Base-by-base conservation (phyloP, 1,140 invertebrate genomes). In the Papilio aristodemus region DNA sequence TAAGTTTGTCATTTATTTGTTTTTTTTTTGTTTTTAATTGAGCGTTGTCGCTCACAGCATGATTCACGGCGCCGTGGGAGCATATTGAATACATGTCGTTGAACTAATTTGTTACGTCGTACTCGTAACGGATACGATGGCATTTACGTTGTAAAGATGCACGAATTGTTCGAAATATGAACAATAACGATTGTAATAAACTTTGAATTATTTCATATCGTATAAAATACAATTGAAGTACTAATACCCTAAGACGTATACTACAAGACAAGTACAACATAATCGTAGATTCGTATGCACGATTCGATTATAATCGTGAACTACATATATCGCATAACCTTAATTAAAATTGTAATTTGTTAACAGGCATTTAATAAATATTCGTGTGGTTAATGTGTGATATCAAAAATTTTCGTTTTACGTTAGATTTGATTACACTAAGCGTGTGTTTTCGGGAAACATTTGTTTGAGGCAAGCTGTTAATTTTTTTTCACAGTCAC, bases 401-500 rank as follows among this genome's bases (percentile, higher is more conserved):
- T n/a, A 46, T 19, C 19, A 46, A 46, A 46, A 19, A 19, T 9
- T 46, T n/a, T n/a, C 43, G 17, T 46, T 46, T 46, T 19, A 46
- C 43, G 19, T 17, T 14, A 46, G 19, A 19, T 46, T 9, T 46
- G 14, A 46, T 19, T 46, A 46, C 6, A 46, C 11, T 41, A 41
- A 1, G 39, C 0, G 43, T 46, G 19, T 14, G 19, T n/a, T n/a
- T n/a, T 46, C 14, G 43, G 43, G 43, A 46, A 46, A 19, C 43
- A 46, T 46, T 46, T 46, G 43, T 17, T 19, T 46, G 43, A 8
- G 43, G 14, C 14, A 17, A 46, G 43, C 43, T 19, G 14, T 46
- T 46, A 46, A 19, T 19, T 46, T 46, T 46, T 46, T 46, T 46
- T 46, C 43, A 46, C 17, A 17, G 43, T 17, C 17, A 46, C 43